Evolutionary conservation across 64 coral and sea anemone species (phyloP).

Genomic region (Montipora efflorescens): DNA sequence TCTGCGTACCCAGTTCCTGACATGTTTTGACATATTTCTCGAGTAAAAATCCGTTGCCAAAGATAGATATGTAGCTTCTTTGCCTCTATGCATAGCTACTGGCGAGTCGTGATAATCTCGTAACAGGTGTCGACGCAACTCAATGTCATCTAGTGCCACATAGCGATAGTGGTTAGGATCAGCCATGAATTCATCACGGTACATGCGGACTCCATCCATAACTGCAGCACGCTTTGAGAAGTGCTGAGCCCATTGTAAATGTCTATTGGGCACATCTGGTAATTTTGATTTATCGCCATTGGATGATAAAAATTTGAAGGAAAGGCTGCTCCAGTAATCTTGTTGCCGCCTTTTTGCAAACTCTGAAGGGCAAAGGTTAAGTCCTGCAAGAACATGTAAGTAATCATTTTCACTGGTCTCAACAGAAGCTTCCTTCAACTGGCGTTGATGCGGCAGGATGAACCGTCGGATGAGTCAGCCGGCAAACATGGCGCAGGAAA

Average conservation of each 20-base stretch:
- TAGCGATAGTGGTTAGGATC: conserved; percentile 10
- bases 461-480: too few species aligned
- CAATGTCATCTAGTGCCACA: conserved; percentile 21
- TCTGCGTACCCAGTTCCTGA: conserved; percentile 27
- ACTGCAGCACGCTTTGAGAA: conserved; percentile 22
- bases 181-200: conserved; percentile 11
- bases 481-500: too few species aligned
- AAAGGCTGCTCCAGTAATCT: conserved; percentile 5
- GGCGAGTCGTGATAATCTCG: conserved; percentile 42
- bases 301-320: neutral
- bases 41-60: conserved; percentile 13
- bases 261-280: conserved; percentile 6
- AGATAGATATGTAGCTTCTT: conserved; percentile 20
- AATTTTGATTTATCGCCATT: neutral
- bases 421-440: too few species aligned
- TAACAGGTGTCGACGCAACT: conserved; percentile 1
- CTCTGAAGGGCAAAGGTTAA: too few species aligned
- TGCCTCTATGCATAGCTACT: conserved; percentile 27
- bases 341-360: conserved; percentile 4
- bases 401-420: too few species aligned
- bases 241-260: conserved; percentile 30
- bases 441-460: too few species aligned
- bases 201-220: conserved; percentile 42
- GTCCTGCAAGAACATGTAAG: too few species aligned
- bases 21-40: conserved; percentile 34